phyloP scores from a whole-genome alignment of 2,113 vertebrate genomes.

The Paradoxurus hermaphroditus region DNA sequence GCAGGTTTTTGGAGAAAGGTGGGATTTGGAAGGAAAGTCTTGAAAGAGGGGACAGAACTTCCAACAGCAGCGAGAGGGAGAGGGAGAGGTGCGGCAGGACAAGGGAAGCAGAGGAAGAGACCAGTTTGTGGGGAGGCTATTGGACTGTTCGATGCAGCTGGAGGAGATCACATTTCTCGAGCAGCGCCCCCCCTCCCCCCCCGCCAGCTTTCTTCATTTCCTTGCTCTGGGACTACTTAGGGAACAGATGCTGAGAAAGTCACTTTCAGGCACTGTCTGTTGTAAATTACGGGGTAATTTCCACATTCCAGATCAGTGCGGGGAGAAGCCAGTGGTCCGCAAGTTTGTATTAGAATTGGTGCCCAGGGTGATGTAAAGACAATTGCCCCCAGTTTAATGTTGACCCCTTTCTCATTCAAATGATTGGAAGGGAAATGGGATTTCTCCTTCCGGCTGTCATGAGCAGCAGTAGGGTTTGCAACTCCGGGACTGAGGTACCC shows the following conservation, averaged over 20 bases:
- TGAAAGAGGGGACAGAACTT: neutral
- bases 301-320: neutral
- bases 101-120: neutral
- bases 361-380: constrained; percentile 41
- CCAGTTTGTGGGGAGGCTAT: neutral
- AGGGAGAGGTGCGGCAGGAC: neutral
- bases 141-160: neutral
- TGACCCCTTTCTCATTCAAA: constrained; percentile 30
- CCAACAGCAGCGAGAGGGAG: neutral
- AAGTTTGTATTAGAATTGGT: constrained; percentile 40
- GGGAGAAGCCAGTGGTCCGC: neutral
- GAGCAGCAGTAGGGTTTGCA: neutral
- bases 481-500: neutral
- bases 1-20: neutral
- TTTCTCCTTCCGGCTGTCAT: neutral
- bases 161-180: neutral
- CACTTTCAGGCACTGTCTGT: constrained; percentile 43
- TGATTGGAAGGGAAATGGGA: neutral
- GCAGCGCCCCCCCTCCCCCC: rapidly evolving
- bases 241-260: constrained; percentile 68
- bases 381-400: constrained; percentile 15
- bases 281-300: constrained; percentile 34
- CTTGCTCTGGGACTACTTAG: neutral
- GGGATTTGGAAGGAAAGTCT: neutral
- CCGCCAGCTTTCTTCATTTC: neutral